Evolutionary conservation across 2,888 invertebrate species (phyloP), one percentile per base, ranked within the genome.

Genomic region (Iphiclides podalirius): DNA sequence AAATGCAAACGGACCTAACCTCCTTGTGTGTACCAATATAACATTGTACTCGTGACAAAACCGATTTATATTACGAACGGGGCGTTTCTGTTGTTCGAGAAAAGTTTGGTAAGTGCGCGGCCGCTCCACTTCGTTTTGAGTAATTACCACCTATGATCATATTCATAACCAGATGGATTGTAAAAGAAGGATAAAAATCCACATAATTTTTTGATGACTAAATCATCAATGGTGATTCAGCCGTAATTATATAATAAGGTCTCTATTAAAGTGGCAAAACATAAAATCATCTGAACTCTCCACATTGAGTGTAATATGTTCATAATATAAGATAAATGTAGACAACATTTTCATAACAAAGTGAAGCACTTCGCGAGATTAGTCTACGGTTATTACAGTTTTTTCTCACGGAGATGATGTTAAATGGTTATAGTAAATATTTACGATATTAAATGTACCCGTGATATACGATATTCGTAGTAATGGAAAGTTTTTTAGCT

Each of bases 321-420:
- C 49, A 55, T 59, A 59, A 61, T 62, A 55, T 54, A 55, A 57
- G 55, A 62, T 59, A 60, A 62, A 62, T 53, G 58, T 52, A 59
- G 57, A 54, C 58, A 62, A 57, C 51, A 56, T 58, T 55, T 55
- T 53, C 54, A 52, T 44, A 54, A 53, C 48, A 53, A 55, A 50
- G 52, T 57, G 54, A 53, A 59, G 56, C 66, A 64, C 66, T 67
- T 57, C 55, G 50, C 56, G 55, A 58, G 61, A 66, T 67, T 64
- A 60, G 60, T 53, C 54, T 57, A 58, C 57, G 55, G 53, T 59
- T 50, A 45, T 39, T 35, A 39, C 17, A 49, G 48, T 14, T 55
- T 57, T 48, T 54, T 59, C 34, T 44, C 35, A 34, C 40, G 12
- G 23, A 50, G 50, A 46, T 39, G 23, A 50, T 42, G 44, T 43